Evolutionary conservation across 1,140 invertebrate genomes (phyloP).

Genomic region (Plectus sambesii): DNA sequence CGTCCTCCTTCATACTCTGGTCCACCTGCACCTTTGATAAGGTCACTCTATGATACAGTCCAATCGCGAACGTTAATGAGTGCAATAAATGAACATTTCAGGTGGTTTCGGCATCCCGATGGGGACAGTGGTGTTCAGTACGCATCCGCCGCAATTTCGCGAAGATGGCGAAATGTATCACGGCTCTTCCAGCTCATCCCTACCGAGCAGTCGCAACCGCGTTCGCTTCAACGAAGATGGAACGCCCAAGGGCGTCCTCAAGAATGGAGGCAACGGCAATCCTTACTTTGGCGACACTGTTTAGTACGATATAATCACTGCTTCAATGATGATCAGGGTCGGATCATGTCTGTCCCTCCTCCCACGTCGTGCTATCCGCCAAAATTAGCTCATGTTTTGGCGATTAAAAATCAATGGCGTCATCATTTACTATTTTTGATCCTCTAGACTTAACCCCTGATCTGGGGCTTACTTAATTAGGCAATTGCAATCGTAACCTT

Average conservation of each 20-base stretch:
- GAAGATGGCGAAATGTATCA: constrained; percentile 14
- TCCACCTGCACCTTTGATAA: background rate
- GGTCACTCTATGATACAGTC: background rate
- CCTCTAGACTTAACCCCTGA: no score
- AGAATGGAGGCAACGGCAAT: constrained; percentile 16
- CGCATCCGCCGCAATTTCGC: constrained; percentile 25
- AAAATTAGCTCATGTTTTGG: no score
- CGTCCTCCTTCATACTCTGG: no score
- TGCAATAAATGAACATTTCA: constrained; percentile 8
- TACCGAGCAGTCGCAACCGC: constrained; percentile 18
- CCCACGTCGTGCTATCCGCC: no score
- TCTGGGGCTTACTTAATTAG: no score
- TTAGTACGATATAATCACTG: no score
- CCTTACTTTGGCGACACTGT: no score
- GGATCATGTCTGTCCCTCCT: no score
- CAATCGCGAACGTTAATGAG: background rate
- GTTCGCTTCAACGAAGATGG: constrained; percentile 30
- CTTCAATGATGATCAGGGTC: no score
- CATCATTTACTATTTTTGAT: no score
- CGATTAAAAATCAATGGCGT: no score
- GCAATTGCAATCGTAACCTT: no score
- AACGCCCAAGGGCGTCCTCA: constrained; percentile 24
- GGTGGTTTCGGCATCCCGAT: constrained; percentile 30
- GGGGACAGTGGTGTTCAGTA: constrained; percentile 31
- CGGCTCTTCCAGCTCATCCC: constrained; percentile 16